Conservation (phyloP, 2,888 invertebrate species). For the Conchocele bisecta region DNA sequence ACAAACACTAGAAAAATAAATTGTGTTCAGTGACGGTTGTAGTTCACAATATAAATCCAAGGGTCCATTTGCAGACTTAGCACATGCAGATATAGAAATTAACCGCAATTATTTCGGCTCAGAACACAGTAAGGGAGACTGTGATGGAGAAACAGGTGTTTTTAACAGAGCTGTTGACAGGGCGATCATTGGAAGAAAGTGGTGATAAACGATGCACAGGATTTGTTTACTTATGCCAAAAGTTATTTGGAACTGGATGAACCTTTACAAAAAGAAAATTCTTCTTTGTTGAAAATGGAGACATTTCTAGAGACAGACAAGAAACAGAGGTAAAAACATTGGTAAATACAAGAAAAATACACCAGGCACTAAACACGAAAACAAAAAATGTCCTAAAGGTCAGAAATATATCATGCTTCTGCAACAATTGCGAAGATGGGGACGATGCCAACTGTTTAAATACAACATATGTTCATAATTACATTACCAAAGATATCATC, state of each 20-base stretch:
- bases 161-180: slow-evolving; percentile 45
- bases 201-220: slow-evolving; percentile 44
- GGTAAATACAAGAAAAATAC: slow-evolving; percentile 31
- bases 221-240: slow-evolving; percentile 30
- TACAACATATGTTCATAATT: slow-evolving; percentile 27
- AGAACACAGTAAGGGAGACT: slow-evolving; percentile 51
- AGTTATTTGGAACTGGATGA: slow-evolving; percentile 26
- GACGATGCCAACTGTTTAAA: slow-evolving; percentile 28
- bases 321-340: slow-evolving; percentile 47
- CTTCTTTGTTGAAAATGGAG: slow-evolving; percentile 32
- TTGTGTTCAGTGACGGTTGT: slow-evolving; percentile 55
- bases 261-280: slow-evolving; percentile 31
- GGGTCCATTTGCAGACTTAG: slow-evolving; percentile 47
- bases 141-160: slow-evolving; percentile 50
- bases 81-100: slow-evolving; percentile 2
- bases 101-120: slow-evolving; percentile 46
- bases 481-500: no score
- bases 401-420: slow-evolving; percentile 43
- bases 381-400: not conserved
- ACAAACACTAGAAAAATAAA: not conserved
- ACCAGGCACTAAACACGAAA: slow-evolving; percentile 26
- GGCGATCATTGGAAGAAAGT: slow-evolving; percentile 48
- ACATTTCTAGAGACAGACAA: slow-evolving; percentile 43
- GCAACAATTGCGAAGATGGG: slow-evolving; percentile 23
- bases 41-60: slow-evolving; percentile 49